phyloP scores from a whole-genome alignment of 2,888 invertebrate species.

The Orchestes rusci region DNA sequence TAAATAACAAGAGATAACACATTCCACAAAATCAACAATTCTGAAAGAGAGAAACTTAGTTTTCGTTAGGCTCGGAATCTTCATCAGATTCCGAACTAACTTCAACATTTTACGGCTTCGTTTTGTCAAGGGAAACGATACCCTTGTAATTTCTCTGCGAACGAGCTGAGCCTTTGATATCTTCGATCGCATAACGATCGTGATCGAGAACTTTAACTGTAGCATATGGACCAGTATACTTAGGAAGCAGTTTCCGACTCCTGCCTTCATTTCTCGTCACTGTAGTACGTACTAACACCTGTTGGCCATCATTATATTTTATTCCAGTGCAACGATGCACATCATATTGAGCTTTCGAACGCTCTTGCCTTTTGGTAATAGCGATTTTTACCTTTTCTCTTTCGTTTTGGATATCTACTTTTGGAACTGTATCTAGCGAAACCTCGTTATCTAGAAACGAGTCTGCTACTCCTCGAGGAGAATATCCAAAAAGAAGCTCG shows the following conservation, averaged over 20 bases:
- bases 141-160: constrained; percentile 9
- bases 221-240: constrained; percentile 14
- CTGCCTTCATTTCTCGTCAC: constrained; percentile 8
- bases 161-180: constrained; percentile 5
- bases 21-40: neutral
- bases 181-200: constrained; percentile 7
- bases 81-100: constrained; percentile 6
- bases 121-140: constrained; percentile 8
- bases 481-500: constrained; percentile 13
- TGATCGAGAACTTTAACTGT: constrained; percentile 10
- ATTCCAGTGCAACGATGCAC: neutral
- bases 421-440: neutral
- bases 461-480: constrained; percentile 15
- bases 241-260: constrained; percentile 17
- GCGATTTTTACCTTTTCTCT: neutral
- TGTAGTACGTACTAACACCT: constrained; percentile 7
- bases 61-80: neutral
- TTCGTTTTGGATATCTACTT: neutral
- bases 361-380: constrained; percentile 5
- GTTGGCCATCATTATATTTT: constrained; percentile 5
- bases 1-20: neutral
- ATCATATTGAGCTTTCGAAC: constrained; percentile 9
- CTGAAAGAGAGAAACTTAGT: neutral
- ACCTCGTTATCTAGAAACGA: constrained; percentile 11
- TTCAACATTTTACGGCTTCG: neutral